These are phyloP conservation scores for Falcaria lacertinaria DNA, from an alignment of 2,888 invertebrate genomes.

Conservation along the genomic window DNA sequence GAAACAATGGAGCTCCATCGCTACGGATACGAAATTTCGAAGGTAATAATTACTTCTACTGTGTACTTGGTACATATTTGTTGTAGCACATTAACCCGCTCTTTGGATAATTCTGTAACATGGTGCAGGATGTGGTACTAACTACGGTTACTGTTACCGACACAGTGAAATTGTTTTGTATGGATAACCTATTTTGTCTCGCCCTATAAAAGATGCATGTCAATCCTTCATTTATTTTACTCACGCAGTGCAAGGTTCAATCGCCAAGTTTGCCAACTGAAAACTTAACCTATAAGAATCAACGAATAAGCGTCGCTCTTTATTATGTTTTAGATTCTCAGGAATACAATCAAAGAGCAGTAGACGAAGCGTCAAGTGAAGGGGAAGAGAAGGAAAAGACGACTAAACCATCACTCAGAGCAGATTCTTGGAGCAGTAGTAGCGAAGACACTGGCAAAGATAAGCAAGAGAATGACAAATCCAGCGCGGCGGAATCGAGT, in stretches of 20 bases:
- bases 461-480: constrained; percentile 10
- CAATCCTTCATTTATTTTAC: too few relatives aligned
- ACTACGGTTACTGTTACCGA: too few relatives aligned
- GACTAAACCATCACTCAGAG: constrained; percentile 17
- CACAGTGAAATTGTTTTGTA: too few relatives aligned
- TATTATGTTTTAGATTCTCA: constrained; percentile 24
- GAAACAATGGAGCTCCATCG: constrained; percentile 40
- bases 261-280: too few relatives aligned
- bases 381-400: constrained; percentile 9
- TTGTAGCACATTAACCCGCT: too few relatives aligned
- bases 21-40: constrained; percentile 45
- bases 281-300: too few relatives aligned
- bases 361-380: constrained; percentile 3
- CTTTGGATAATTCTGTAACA: too few relatives aligned
- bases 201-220: too few relatives aligned
- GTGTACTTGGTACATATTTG: neutral
- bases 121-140: too few relatives aligned
- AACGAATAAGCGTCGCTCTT: too few relatives aligned
- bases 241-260: too few relatives aligned
- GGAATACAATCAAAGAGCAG: constrained; percentile 26
- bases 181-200: too few relatives aligned
- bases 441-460: constrained; percentile 19
- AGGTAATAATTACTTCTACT: constrained; percentile 34
- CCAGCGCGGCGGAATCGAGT: constrained; percentile 17
- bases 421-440: constrained; percentile 29